Evolutionary conservation across 2,797 vertebrate genomes (phyloP).

Genomic region (Selene dorsalis): DNA sequence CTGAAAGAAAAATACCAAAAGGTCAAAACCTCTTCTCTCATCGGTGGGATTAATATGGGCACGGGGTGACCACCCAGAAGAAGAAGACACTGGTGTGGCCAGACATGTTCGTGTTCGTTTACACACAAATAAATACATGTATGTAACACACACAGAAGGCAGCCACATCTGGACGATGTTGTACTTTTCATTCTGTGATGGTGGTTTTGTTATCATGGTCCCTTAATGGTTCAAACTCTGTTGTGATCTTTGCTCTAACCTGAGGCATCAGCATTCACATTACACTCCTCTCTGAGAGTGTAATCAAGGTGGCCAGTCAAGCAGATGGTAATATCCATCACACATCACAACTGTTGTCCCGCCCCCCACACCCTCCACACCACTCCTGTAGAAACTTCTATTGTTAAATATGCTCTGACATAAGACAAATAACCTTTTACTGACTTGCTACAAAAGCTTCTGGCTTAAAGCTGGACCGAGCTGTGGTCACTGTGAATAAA

Average conservation of each 20-base stretch:
- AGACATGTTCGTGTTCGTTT: background rate
- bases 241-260: constrained; percentile 5
- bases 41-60: constrained; percentile 54
- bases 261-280: constrained; percentile 7
- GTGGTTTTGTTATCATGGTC: background rate
- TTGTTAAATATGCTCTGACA: constrained; percentile 68
- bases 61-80: constrained; percentile 57
- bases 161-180: background rate
- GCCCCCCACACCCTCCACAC: background rate
- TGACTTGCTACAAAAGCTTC: constrained; percentile 59
- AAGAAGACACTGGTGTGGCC: constrained; percentile 41
- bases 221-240: background rate
- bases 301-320: constrained; percentile 62
- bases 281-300: constrained; percentile 38
- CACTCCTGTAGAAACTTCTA: constrained; percentile 47
- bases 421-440: constrained; percentile 76
- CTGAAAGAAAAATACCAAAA: constrained; percentile 64
- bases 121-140: constrained; percentile 2
- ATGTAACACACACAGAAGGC: constrained; percentile 8
- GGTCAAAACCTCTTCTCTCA: constrained; percentile 66
- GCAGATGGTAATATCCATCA: constrained; percentile 82
- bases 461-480: constrained; percentile 40
- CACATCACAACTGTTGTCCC: constrained; percentile 47
- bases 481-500: constrained; percentile 65
- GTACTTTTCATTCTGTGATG: background rate